Evolutionary conservation across 2,888 invertebrate species (phyloP), one percentile per base, ranked within the genome.

Genomic region (Acronicta alni): DNA sequence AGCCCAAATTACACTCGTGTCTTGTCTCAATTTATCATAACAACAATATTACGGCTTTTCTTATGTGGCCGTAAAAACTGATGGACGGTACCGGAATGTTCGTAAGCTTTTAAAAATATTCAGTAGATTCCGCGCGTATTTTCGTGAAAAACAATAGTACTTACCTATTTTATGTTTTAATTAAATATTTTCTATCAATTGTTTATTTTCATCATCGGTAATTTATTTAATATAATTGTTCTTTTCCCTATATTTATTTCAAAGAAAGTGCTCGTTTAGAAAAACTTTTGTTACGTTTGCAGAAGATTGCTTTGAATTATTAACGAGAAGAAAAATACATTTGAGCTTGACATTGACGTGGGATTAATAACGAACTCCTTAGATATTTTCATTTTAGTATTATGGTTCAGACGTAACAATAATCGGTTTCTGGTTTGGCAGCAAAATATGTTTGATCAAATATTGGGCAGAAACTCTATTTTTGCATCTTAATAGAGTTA

Each of bases 1-100:
- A 35, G 15, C 49, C 53, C 26, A 54, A 67, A 67, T 67, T 54
- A 67, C 49, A 51, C 53, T 57, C 47, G 12, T 48, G 26, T 51
- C 23, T 38, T 35, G 38, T 41, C 18, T 26, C 41, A 58, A 69
- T 68, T 58, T 68, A 52, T 68, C 64, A 58, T 26, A 10, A 32
- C 44, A 52, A 49, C 26, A 58, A 55, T 55, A 47, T 65, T 43
- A 67, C 41, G 32, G 42, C 4, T 44, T 58, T 23, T 47, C 66
- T 65, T 58, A 71, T 47, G 53, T 26, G 23, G 16, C 48, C 66
- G 15, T 71, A 67, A 67, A 63, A 54, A 38, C 49, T 47, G 72
- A 57, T 55, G 58, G 35, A 49, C 64, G 8, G 16, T 26, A 52
- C 14, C 18, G 10, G 23, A 67, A 26, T 35, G n/a, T 47, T 48